Evolutionary conservation across 2,888 invertebrate species (phyloP).

Genomic region (Catocala sponsa): DNA sequence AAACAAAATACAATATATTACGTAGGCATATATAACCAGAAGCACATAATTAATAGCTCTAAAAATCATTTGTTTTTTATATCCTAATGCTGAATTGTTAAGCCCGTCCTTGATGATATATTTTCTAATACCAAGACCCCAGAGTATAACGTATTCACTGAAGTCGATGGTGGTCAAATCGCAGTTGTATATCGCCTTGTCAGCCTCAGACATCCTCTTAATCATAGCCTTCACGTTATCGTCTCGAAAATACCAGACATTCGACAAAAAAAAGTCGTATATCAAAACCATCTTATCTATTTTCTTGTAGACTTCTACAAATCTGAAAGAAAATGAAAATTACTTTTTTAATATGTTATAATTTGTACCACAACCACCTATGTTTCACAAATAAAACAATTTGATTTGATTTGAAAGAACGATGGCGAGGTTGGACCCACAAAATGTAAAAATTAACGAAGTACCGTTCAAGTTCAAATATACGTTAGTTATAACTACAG

Average conservation of each 20-base stretch:
- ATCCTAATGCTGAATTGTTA: not conserved
- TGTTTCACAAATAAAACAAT: too few relatives aligned
- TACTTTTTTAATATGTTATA: too few relatives aligned
- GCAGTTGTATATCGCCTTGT: conserved; percentile 18
- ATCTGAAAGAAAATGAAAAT: conserved; percentile 8
- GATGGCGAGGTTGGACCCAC: too few relatives aligned
- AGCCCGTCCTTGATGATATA: conserved; percentile 5
- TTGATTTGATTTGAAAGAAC: too few relatives aligned
- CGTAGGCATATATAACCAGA: not conserved
- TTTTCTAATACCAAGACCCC: conserved; percentile 15
- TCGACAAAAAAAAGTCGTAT: conserved; percentile 1
- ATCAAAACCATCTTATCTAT: conserved; percentile 7
- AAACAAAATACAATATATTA: not conserved
- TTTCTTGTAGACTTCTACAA: conserved; percentile 3
- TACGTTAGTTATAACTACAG: too few relatives aligned
- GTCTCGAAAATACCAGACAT: conserved; percentile 11
- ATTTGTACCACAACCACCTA: too few relatives aligned
- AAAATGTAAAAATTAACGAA: too few relatives aligned
- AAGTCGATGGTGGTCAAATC: conserved; percentile 5
- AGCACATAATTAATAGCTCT: not conserved
- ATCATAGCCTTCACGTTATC: conserved; percentile 11
- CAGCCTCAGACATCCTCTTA: not conserved
- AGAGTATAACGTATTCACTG: not conserved
- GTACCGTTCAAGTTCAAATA: too few relatives aligned
- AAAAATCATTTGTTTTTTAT: not conserved